Evolutionary conservation across 2,797 vertebrate species (phyloP).

Genomic region (Anomalospiza imberbis): DNA sequence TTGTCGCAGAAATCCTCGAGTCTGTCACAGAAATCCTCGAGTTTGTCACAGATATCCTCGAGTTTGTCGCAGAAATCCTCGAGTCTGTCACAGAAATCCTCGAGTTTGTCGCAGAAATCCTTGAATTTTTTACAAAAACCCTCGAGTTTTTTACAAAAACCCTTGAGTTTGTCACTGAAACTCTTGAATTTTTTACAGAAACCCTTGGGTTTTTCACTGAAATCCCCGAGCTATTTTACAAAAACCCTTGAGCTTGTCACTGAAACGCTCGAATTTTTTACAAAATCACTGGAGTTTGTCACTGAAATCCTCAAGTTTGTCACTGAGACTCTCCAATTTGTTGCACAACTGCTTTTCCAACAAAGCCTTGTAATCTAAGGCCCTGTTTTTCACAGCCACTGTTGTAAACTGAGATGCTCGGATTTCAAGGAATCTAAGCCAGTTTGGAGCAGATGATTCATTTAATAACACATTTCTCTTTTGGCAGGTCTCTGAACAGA

Average conservation of each 20-base stretch:
- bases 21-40: not conserved
- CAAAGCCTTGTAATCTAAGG: rapidly evolving
- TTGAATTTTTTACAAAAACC: not conserved
- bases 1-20: not conserved
- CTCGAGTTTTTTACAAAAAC: not conserved
- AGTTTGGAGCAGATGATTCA: not conserved
- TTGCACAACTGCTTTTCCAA: not conserved
- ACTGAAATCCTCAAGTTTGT: rapidly evolving
- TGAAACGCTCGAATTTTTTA: rapidly evolving
- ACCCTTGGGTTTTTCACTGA: not conserved
- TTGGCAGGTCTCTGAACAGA: not conserved
- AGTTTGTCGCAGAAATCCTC: rapidly evolving
- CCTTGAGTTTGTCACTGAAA: not conserved
- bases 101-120: rapidly evolving
- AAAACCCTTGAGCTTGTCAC: not conserved
- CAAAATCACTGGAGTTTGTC: not conserved
- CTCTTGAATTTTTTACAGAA: no score
- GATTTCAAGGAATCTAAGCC: not conserved
- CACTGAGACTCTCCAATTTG: not conserved
- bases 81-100: not conserved
- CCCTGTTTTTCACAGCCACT: not conserved
- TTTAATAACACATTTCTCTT: not conserved
- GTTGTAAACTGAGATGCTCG: rapidly evolving
- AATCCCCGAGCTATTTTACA: no score
- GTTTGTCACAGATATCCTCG: rapidly evolving